Evolutionary conservation across 2,113 vertebrate species (phyloP), one percentile per base, ranked within the genome.

Genomic region (Chloropsis cyanopogon): DNA sequence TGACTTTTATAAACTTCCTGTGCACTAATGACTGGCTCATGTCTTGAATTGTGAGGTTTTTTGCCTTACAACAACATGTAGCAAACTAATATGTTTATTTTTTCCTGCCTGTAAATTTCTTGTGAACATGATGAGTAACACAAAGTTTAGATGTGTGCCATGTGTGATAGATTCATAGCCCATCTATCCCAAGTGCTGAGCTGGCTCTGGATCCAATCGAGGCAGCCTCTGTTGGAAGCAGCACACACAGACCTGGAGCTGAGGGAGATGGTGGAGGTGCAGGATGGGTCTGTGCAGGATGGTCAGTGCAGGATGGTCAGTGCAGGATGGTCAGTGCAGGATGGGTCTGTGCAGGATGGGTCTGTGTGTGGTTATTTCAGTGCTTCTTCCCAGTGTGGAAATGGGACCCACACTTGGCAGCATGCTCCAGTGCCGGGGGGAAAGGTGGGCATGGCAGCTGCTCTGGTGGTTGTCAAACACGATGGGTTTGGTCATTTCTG

Each of bases 61-160:
- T 77, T 73, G 57, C 86, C 72, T 88, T 95, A 66, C 66, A 90
- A 73, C 81, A 92, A 63, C 69, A 76, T 14, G 42, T 52, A 86
- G 56, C 68, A 78, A 92, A 72, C 56, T 86, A 78, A 66, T 77
- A 52, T 57, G 79, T 83, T 82, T 65, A 56, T 23, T 85, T 91
- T 73, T 83, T 88, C 81, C 82, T 78, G 86, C 83, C 71, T 83
- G 44, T 86, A 83, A 84, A 77, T 92, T 66, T 71, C 80, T 84
- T 86, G 91, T 83, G 87, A 97, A 83, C 76, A 71, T 29, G 54
- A 70, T 29, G 80, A 81, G 85, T 70, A 80, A 47, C 68, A 73
- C 68, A 6, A 26, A 72, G 90, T 65, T 61, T 33, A 65, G 86
- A 76, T 78, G 71, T 68, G 47, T 61, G 57, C 88, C 82, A 90